Base-by-base conservation (phyloP, 2,888 invertebrate genomes). In the Seira sanloemensis region DNA sequence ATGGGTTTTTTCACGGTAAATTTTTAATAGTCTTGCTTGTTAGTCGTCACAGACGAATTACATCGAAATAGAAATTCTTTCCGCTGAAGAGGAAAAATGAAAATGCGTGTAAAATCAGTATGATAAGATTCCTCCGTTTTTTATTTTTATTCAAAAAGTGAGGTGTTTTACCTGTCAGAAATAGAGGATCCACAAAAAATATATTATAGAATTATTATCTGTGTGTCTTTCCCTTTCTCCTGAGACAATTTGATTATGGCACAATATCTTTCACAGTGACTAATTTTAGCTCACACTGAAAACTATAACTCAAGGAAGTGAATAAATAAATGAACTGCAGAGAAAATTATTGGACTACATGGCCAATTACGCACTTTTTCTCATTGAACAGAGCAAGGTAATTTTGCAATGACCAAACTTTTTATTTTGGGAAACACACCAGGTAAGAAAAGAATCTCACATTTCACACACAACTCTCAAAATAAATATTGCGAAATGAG, bases 11-110 rank as follows among this genome's bases (percentile, higher is more conserved):
- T 37, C 5, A 37, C 37, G 37, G 37, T 37, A 37, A 37, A 37
- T 7, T 37, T 37, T 37, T 37, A n/a, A 37, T 37, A 12, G 37
- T 12, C 4, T 37, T 12, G 5, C 12, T 37, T 37, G 37, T 37
- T 37, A 37, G 12, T 12, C 58, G 68, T 75, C 62, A 66, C 62
- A 71, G 62, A 68, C 19, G 77, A 81, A 81, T 76, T 81, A 75
- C 74, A 69, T 67, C 74, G 79, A 81, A 81, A 75, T 81, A 81
- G 81, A 81, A 81, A 81, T 75, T 81, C 69, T 23, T 69, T 27
- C 37, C 37, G 37, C 4, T 37, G 37, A n/a, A n/a, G n/a, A n/a
- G n/a, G n/a, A 19, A 74, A 67, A 50, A 69, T 71, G 69, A 74
- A 81, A 67, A 73, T 66, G 73, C 72, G 24, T 66, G 65, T 62